A percentile compares a stretch with the other conserved stretches of the same genome.
Evolutionary conservation across 1,140 invertebrate species (phyloP).

Genomic region (Aphelinus certus): DNA sequence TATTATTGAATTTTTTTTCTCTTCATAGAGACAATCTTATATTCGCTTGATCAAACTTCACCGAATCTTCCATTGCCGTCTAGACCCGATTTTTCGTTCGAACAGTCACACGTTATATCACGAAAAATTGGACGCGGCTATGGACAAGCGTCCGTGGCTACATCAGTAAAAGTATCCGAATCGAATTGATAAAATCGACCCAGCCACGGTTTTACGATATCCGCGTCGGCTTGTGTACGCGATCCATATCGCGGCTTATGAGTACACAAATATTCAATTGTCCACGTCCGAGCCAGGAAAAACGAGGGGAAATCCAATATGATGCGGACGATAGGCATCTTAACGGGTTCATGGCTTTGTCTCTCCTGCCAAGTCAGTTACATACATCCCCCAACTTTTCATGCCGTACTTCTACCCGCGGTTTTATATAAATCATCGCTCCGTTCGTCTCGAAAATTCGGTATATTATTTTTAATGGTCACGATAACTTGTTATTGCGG

Average conservation of each 20-base stretch:
- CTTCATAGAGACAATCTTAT: not conserved
- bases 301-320: not conserved
- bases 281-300: not conserved
- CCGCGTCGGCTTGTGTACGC: not conserved
- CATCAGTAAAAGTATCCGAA: constrained; percentile 20
- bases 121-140: constrained; percentile 16
- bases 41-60: not conserved
- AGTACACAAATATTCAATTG: constrained; percentile 35
- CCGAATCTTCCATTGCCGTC: no score
- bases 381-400: not conserved
- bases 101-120: constrained; percentile 5
- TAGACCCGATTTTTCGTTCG: no score
- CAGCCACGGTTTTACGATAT: constrained; percentile 2
- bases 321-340: constrained; percentile 34
- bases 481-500: no score
- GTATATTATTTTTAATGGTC: constrained; percentile 1
- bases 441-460: not conserved
- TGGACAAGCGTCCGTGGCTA: not conserved
- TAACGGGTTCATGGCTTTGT: constrained; percentile 1
- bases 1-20: no score
- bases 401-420: not conserved
- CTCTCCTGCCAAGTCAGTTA: constrained; percentile 11
- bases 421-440: not conserved
- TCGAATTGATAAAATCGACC: constrained; percentile 32
- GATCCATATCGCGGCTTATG: not conserved